Conservation (phyloP, 2,888 invertebrate species). For the Agonum fuliginosum region DNA sequence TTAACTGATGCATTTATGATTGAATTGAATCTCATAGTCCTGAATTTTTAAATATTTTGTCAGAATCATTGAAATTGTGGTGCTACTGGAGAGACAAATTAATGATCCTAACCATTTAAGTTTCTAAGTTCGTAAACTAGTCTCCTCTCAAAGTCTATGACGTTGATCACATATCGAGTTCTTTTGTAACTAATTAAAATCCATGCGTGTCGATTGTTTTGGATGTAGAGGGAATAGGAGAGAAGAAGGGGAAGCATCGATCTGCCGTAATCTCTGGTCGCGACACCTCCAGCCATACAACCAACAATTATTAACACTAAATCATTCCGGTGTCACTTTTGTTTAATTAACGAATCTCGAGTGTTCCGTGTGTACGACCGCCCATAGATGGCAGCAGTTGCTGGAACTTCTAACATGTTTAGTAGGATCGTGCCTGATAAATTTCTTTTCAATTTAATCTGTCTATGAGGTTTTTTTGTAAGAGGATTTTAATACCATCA, state of each 20-base stretch:
- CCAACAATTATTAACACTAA: conserved; percentile 71
- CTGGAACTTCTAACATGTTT: conserved; percentile 60
- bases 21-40: no score
- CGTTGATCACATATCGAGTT: conserved; percentile 13
- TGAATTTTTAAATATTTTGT: no score
- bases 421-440: background rate
- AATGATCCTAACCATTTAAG: no score
- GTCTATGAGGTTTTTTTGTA: background rate
- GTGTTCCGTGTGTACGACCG: conserved; percentile 44
- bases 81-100: no score
- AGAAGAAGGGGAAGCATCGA: background rate
- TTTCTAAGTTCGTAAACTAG: no score
- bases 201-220: conserved; percentile 45
- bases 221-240: background rate
- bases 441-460: background rate
- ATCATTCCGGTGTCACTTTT: conserved; percentile 70
- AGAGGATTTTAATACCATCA: no score
- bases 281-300: conserved; percentile 59
- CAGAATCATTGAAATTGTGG: no score
- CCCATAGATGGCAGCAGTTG: conserved; percentile 38
- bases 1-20: no score
- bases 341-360: conserved; percentile 68
- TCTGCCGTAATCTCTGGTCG: conserved; percentile 39
- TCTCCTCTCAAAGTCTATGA: no score
- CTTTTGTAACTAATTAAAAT: conserved; percentile 32